A percentile compares a stretch with the other conserved stretches of the same genome.
phyloP scores from a whole-genome alignment of 2,888 invertebrate species.

The Zhengitettix transpicula region DNA sequence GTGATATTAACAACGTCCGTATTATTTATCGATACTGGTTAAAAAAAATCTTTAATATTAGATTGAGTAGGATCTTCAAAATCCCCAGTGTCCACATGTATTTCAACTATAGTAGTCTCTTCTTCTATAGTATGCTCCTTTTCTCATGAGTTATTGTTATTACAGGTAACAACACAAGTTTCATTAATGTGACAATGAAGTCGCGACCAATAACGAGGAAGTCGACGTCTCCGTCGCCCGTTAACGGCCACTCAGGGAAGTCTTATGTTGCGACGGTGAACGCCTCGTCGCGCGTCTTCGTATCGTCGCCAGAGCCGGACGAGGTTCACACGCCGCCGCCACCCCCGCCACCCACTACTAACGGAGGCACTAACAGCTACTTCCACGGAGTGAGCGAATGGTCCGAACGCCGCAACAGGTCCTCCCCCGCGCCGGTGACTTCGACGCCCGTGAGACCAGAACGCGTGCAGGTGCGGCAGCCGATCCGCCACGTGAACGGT shows the following conservation, averaged over 20 bases:
- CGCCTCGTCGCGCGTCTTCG: slow-evolving; percentile 34
- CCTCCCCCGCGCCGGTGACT: slow-evolving; percentile 1
- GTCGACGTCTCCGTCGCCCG: slow-evolving; percentile 1
- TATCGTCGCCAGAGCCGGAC: slow-evolving; percentile 33
- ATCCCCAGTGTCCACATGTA: no score
- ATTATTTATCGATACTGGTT: no score
- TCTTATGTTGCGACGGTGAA: slow-evolving; percentile 7
- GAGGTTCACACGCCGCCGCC: slow-evolving; percentile 23
- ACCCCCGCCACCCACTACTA: neutral
- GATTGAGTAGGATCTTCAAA: no score
- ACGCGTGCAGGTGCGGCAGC: slow-evolving; percentile 18
- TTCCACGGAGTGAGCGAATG: slow-evolving; percentile 60
- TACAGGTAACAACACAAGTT: slow-evolving; percentile 33
- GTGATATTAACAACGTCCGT: no score
- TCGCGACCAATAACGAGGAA: slow-evolving; percentile 29
- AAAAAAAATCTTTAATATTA: no score
- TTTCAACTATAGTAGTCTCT: no score
- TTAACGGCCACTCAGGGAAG: slow-evolving; percentile 2
- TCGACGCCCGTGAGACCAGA: slow-evolving; percentile 5
- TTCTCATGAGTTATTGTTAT: slow-evolving; percentile 14
- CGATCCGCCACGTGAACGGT: slow-evolving; percentile 10
- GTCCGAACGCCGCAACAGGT: slow-evolving; percentile 33
- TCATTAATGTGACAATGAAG: slow-evolving; percentile 63
- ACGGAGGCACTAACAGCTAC: slow-evolving; percentile 1
- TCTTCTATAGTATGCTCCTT: no score